Conservation (phyloP, 2,113 vertebrate species). For the Columba janthina region DNA sequence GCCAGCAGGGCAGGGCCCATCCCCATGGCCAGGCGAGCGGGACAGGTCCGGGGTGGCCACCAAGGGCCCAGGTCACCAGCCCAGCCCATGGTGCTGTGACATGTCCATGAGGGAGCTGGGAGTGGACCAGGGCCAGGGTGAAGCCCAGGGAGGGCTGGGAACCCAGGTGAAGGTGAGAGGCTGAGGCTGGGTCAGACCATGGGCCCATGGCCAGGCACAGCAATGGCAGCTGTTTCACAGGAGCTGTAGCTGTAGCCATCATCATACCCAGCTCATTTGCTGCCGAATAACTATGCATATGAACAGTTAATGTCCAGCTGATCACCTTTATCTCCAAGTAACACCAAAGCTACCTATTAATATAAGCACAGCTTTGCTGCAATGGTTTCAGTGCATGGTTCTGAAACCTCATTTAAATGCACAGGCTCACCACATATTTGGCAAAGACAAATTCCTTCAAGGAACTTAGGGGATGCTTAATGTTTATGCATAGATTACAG, state of each 20-base stretch:
- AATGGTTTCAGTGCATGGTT: background rate
- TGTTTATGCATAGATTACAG: conserved; percentile 13
- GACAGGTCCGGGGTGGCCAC: rapidly evolving
- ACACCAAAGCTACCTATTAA: background rate
- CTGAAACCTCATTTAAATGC: conserved; percentile 8
- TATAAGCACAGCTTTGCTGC: background rate
- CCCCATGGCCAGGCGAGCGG: rapidly evolving
- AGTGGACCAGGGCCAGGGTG: no score
- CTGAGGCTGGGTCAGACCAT: background rate
- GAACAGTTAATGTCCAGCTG: background rate
- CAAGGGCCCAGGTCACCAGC: background rate
- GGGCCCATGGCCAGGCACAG: background rate
- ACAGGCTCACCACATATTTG: background rate
- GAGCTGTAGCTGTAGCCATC: background rate
- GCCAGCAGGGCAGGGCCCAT: background rate
- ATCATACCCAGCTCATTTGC: background rate
- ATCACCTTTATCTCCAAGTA: background rate
- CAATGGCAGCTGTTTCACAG: rapidly evolving
- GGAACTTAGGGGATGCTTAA: background rate
- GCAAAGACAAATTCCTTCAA: conserved; percentile 36
- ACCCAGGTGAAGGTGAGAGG: rapidly evolving
- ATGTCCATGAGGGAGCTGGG: rapidly evolving
- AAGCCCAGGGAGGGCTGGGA: background rate
- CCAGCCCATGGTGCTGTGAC: background rate
- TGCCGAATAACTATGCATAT: background rate